A percentile compares a stretch with the other conserved stretches of the same genome.
phyloP scores from a whole-genome alignment of 2,113 vertebrate genomes.

The Thamnophis sirtalis region DNA sequence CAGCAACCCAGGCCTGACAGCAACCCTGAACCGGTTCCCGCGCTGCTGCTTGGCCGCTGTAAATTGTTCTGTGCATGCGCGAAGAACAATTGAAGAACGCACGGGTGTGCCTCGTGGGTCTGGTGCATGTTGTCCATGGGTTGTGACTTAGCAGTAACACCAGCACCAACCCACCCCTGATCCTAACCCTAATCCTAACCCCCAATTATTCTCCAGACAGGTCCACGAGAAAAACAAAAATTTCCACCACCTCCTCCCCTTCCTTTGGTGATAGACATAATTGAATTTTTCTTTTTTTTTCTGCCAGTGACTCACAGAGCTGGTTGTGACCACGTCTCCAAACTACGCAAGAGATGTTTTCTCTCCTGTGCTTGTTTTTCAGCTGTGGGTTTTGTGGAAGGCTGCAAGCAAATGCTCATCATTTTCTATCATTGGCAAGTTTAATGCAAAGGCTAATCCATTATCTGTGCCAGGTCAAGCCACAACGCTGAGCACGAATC shows the following conservation, averaged over 20 bases:
- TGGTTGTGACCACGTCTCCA: not conserved
- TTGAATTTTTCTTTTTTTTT: not conserved
- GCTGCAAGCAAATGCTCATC: not conserved
- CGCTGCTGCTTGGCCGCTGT: too few species aligned
- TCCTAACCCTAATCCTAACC: too few species aligned
- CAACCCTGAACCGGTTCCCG: too few species aligned
- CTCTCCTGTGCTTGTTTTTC: not conserved
- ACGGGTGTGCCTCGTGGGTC: too few species aligned
- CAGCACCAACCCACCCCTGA: too few species aligned
- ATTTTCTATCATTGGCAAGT: not conserved
- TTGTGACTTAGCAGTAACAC: too few species aligned
- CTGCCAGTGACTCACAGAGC: not conserved
- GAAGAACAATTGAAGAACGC: too few species aligned
- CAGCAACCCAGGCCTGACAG: too few species aligned
- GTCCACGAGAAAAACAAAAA: not conserved
- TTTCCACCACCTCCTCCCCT: not conserved
- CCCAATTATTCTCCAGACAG: too few species aligned
- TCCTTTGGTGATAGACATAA: not conserved
- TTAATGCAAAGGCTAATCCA: slow-evolving; percentile 9
- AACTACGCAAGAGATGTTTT: not conserved
- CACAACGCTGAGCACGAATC: slow-evolving; percentile 33
- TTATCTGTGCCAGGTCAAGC: slow-evolving; percentile 19
- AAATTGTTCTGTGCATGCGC: too few species aligned
- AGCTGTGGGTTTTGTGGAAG: slow-evolving; percentile 17
- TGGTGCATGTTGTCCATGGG: too few species aligned